These are phyloP conservation scores for Peromyscus leucopus DNA, from an alignment of 2,113 vertebrate genomes.

Conservation along the genomic window DNA sequence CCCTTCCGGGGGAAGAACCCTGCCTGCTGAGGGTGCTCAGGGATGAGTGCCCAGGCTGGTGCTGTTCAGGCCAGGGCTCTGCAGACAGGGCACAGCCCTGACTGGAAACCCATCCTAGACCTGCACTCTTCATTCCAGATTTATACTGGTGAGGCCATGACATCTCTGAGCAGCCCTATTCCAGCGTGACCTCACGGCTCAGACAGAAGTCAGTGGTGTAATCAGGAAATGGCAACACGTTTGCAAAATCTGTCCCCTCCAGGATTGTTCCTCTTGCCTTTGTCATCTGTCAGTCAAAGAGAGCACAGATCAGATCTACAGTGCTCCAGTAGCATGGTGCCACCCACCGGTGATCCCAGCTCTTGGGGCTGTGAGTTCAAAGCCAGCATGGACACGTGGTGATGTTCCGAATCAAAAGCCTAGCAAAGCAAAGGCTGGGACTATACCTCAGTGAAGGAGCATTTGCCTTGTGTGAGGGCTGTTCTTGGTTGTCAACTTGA, in stretches of 20 bases:
- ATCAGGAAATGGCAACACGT: not conserved
- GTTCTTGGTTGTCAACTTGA: not conserved
- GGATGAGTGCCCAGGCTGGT: not conserved
- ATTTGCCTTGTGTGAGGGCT: not conserved
- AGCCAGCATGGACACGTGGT: not conserved
- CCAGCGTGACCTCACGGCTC: not conserved
- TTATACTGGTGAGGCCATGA: not conserved
- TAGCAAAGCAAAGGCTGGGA: not conserved
- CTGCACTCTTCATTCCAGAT: not conserved
- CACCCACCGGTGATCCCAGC: not conserved
- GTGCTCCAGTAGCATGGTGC: not conserved
- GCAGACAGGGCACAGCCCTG: not conserved
- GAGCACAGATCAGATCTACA: not conserved
- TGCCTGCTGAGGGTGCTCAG: not conserved
- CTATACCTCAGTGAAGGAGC: not conserved
- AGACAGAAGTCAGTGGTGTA: not conserved
- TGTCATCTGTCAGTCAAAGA: not conserved
- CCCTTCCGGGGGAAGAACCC: not conserved
- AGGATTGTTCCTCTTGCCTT: not conserved
- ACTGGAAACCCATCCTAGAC: not conserved
- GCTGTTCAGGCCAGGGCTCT: not conserved
- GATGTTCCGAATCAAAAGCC: not conserved
- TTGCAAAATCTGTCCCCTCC: not conserved
- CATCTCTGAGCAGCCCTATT: not conserved
- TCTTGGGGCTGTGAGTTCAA: not conserved